Percentiles rank a stretch among this genome's conserved stretches.
Evolutionary conservation across 2,888 invertebrate genomes (phyloP).

Genomic region (Cantharis rustica): DNA sequence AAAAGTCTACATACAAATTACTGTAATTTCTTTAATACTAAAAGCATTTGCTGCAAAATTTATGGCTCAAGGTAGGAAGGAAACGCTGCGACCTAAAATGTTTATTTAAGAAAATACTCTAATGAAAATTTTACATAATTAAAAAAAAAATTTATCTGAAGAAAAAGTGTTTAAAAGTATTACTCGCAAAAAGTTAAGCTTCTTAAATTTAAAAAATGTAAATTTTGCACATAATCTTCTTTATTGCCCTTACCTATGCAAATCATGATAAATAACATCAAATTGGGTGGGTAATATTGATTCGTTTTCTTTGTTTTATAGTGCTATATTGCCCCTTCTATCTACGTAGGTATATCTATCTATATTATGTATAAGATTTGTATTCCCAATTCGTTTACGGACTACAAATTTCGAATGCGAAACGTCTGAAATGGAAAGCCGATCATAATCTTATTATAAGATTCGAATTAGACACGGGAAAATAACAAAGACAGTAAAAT

Average conservation of each 20-base stretch:
- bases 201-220: not conserved
- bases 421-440: conserved; percentile 3
- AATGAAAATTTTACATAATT: not conserved
- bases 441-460: conserved; percentile 13
- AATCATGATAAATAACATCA: not conserved
- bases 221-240: not conserved
- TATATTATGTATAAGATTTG: conserved; percentile 4
- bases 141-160: not conserved
- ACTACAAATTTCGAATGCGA: conserved; percentile 15
- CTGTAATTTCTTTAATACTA: not conserved
- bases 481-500: not conserved
- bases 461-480: not conserved
- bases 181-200: not conserved
- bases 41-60: not conserved
- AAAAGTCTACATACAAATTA: not conserved
- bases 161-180: not conserved
- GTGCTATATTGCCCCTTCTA: not conserved
- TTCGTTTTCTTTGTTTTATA: not conserved
- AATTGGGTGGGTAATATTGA: not conserved
- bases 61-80: not conserved
- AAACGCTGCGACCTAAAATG: not conserved
- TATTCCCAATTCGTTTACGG: conserved; percentile 9
- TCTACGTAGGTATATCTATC: not conserved
- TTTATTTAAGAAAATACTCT: not conserved
- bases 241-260: not conserved